phyloP scores from a whole-genome alignment of 2,888 invertebrate genomes.

The Herminia tarsipennalis region DNA sequence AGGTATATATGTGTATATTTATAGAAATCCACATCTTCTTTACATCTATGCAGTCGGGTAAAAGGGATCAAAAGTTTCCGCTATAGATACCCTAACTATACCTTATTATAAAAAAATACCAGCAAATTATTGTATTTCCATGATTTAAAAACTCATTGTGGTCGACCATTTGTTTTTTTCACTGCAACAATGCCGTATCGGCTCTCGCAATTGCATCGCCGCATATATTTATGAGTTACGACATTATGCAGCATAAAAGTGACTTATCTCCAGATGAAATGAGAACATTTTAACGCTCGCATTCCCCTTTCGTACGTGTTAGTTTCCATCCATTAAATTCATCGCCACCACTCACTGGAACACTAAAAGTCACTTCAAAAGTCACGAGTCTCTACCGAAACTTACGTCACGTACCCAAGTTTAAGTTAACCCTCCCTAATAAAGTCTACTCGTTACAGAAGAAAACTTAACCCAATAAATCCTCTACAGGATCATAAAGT shows the following conservation, averaged over 20 bases:
- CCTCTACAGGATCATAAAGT: constrained; percentile 43
- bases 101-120: neutral
- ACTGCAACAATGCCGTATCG: constrained; percentile 63
- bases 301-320: constrained; percentile 42
- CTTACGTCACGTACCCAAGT: constrained; percentile 30
- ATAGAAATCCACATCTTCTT: too few relatives aligned
- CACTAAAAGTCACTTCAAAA: constrained; percentile 44
- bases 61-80: too few relatives aligned
- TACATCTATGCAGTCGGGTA: too few relatives aligned
- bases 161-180: constrained; percentile 46
- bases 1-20: too few relatives aligned
- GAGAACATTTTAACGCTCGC: constrained; percentile 56
- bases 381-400: constrained; percentile 32
- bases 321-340: constrained; percentile 46
- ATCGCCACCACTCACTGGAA: constrained; percentile 45
- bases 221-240: constrained; percentile 50
- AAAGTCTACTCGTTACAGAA: constrained; percentile 32
- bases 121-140: constrained; percentile 1
- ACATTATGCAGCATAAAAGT: constrained; percentile 48
- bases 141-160: constrained; percentile 13
- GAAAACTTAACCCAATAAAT: constrained; percentile 28
- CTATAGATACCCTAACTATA: too few relatives aligned
- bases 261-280: constrained; percentile 57
- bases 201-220: constrained; percentile 55
- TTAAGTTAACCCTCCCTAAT: constrained; percentile 36